Percentiles rank a stretch among this genome's conserved stretches.
Evolutionary conservation across 2,797 vertebrate genomes (phyloP).

Genomic region (Karalla daura): DNA sequence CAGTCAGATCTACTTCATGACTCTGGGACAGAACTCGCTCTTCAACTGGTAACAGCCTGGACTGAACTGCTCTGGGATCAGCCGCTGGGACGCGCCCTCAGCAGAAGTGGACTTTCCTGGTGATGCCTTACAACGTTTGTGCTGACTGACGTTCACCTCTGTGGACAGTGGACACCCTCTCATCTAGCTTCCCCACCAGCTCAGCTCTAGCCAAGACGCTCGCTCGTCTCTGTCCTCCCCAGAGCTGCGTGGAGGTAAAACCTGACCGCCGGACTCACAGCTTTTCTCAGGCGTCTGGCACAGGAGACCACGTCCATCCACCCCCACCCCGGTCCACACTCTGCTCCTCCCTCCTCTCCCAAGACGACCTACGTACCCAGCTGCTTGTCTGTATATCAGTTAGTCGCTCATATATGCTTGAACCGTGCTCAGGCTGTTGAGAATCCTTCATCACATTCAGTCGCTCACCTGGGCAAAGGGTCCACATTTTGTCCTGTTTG

Average conservation of each 20-base stretch:
- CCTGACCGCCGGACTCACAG: neutral
- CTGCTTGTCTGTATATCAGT: neutral
- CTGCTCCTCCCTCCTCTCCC: neutral
- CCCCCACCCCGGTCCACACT: constrained; percentile 1
- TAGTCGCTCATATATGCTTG: neutral
- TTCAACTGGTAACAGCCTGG: constrained; percentile 90
- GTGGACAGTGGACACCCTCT: neutral
- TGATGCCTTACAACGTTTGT: constrained; percentile 23
- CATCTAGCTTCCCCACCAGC: neutral
- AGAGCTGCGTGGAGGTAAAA: neutral
- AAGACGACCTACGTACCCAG: neutral
- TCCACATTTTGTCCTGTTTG: neutral
- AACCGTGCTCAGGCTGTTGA: neutral
- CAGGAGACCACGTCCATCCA: neutral
- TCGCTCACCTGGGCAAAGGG: no score
- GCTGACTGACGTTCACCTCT: neutral
- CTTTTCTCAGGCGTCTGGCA: neutral
- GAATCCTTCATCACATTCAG: constrained; percentile 1
- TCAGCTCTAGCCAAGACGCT: no score
- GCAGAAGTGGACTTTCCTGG: constrained; percentile 1
- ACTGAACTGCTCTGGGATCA: constrained; percentile 33
- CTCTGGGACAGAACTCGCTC: constrained; percentile 91
- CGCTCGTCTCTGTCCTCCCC: neutral
- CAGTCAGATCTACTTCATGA: constrained; percentile 99
- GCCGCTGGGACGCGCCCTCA: constrained; percentile 10